These are phyloP conservation scores for Fistularia commersonii DNA, from an alignment of 2,797 vertebrate species.

Conservation along the genomic window DNA sequence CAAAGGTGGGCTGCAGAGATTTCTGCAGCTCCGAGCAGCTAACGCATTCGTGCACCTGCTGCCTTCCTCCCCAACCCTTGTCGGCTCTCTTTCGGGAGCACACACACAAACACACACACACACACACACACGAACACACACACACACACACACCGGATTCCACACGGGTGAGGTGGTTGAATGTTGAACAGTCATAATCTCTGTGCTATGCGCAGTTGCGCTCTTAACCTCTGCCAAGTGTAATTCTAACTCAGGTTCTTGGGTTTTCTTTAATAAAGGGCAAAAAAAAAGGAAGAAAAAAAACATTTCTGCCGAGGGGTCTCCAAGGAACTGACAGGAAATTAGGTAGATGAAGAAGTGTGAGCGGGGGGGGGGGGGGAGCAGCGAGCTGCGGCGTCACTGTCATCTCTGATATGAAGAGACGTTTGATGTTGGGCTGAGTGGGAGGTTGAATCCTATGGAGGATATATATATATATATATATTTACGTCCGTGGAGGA, in stretches of 20 bases:
- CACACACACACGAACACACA: neutral
- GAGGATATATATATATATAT: constrained; percentile 7
- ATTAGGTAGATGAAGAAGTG: constrained; percentile 37
- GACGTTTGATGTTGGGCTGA: constrained; percentile 33
- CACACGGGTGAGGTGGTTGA: constrained; percentile 59
- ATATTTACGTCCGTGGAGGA: constrained; percentile 7
- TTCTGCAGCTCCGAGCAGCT: constrained; percentile 53
- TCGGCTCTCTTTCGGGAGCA: constrained; percentile 41
- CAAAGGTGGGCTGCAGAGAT: constrained; percentile 59
- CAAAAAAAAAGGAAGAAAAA: too few relatives aligned
- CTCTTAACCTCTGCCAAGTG: constrained; percentile 60
- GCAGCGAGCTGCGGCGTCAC: too few relatives aligned
- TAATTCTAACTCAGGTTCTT: constrained; percentile 55
- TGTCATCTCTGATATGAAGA: neutral
- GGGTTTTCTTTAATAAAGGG: neutral
- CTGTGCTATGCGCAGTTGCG: constrained; percentile 58
- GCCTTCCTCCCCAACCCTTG: constrained; percentile 49
- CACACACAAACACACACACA: constrained; percentile 21
- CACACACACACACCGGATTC: constrained; percentile 41
- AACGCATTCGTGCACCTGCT: constrained; percentile 70
- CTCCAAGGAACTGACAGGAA: constrained; percentile 40
- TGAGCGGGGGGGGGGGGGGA: too few relatives aligned
- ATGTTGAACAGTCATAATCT: constrained; percentile 55
- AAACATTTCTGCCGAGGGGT: constrained; percentile 4
- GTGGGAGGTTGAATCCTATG: constrained; percentile 16